Conservation (phyloP, 2,113 vertebrate species). For the Amblyopsis rosae region DNA sequence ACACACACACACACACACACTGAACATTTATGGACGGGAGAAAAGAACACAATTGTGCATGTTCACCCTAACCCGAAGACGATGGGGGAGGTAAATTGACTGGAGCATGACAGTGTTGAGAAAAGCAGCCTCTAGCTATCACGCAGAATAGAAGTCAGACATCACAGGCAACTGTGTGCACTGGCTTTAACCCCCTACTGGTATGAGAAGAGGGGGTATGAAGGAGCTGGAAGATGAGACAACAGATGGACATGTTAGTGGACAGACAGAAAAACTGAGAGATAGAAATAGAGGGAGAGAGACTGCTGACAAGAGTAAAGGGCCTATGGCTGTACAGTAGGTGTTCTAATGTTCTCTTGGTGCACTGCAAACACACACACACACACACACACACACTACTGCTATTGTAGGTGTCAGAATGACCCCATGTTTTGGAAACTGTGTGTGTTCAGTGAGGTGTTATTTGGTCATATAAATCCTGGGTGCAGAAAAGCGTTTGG, state of each 20-base stretch:
- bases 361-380: neutral
- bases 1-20: too few species aligned
- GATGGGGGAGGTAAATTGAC: neutral
- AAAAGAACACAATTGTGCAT: neutral
- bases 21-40: too few species aligned
- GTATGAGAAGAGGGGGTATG: neutral
- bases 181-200: conserved; percentile 34
- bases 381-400: conserved; percentile 2
- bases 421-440: neutral
- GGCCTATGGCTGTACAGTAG: conserved; percentile 20
- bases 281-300: neutral
- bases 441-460: neutral
- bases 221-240: conserved; percentile 14
- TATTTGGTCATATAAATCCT: conserved; percentile 37
- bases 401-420: neutral
- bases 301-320: conserved; percentile 12
- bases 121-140: conserved; percentile 37
- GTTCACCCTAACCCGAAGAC: neutral
- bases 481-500: conserved; percentile 13
- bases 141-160: conserved; percentile 30
- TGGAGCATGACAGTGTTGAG: conserved; percentile 12
- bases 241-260: conserved; percentile 20
- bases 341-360: conserved; percentile 20
- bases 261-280: conserved; percentile 3
- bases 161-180: conserved; percentile 33